phyloP scores from a whole-genome alignment of 1,140 invertebrate species.

The Leucophenga varia region DNA sequence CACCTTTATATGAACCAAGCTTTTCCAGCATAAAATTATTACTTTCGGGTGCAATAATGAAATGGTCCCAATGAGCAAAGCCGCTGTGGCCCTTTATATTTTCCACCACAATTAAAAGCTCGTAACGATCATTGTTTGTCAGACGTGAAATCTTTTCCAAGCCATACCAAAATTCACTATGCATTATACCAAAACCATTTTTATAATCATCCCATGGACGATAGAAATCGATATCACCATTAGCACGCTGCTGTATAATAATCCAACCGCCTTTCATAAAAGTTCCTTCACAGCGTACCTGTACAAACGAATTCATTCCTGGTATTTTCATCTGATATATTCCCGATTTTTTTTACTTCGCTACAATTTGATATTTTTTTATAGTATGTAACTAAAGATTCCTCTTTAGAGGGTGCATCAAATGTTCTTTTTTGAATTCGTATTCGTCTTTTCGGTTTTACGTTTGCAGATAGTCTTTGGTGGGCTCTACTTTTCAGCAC shows the following conservation, averaged over 20 bases:
- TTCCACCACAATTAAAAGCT: neutral
- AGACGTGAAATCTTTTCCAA: constrained; percentile 10
- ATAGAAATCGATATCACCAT: too few species aligned
- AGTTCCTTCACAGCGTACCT: constrained; percentile 8
- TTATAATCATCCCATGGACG: too few species aligned
- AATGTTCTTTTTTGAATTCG: too few species aligned
- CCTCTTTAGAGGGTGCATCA: too few species aligned
- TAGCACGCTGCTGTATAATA: too few species aligned
- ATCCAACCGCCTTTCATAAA: too few species aligned
- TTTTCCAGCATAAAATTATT: neutral
- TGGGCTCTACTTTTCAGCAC: too few species aligned
- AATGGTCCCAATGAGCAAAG: neutral
- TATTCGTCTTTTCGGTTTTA: too few species aligned
- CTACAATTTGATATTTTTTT: neutral
- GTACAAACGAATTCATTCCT: neutral
- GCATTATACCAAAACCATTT: neutral
- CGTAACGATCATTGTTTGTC: neutral
- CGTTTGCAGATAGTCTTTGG: too few species aligned
- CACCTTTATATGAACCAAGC: neutral
- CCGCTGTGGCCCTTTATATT: neutral
- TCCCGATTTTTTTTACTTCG: neutral
- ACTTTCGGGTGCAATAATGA: neutral
- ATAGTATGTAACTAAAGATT: too few species aligned
- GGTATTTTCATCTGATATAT: neutral
- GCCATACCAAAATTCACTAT: neutral